A percentile compares a stretch with the other conserved stretches of the same genome.
Conservation (phyloP, 2,888 invertebrate species). For the Margaritifera margaritifera region DNA sequence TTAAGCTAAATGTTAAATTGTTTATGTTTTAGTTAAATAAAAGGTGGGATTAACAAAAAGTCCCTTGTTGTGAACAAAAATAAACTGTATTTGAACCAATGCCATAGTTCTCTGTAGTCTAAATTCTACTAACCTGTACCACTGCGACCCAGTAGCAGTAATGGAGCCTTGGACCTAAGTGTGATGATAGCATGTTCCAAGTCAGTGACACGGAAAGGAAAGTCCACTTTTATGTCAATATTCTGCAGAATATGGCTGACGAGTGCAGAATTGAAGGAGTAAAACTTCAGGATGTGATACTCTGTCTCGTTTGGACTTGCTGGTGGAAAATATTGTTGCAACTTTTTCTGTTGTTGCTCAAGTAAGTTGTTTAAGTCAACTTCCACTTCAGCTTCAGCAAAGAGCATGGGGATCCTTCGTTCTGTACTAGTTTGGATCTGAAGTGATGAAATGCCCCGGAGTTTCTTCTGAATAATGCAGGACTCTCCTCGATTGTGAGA, state of each 20-base stretch:
- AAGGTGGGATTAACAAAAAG: too few relatives aligned
- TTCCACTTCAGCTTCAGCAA: slow-evolving; percentile 43
- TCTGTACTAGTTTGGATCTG: slow-evolving; percentile 7
- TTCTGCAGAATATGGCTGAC: slow-evolving; percentile 55
- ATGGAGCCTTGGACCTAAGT: slow-evolving; percentile 47
- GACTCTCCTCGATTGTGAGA: slow-evolving; percentile 56
- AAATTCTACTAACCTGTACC: slow-evolving; percentile 45
- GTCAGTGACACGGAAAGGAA: slow-evolving; percentile 67
- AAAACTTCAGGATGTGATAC: slow-evolving; percentile 67
- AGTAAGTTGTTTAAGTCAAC: slow-evolving; percentile 1
- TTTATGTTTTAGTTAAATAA: too few relatives aligned
- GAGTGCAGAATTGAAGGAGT: slow-evolving; percentile 58
- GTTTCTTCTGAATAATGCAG: slow-evolving; percentile 56
- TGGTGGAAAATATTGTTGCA: slow-evolving; percentile 52
- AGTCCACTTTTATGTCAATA: slow-evolving; percentile 57
- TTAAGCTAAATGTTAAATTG: too few relatives aligned
- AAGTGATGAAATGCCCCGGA: slow-evolving; percentile 44
- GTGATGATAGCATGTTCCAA: slow-evolving; percentile 63
- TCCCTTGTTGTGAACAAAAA: too few relatives aligned
- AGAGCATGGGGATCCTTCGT: slow-evolving; percentile 49
- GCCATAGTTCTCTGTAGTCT: too few relatives aligned
- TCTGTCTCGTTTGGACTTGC: slow-evolving; percentile 60
- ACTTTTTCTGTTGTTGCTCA: neutral
- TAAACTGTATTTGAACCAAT: too few relatives aligned
- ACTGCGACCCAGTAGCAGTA: slow-evolving; percentile 65